Base-by-base conservation (phyloP, 2,888 invertebrate genomes). In the Platynereis dumerilii region DNA sequence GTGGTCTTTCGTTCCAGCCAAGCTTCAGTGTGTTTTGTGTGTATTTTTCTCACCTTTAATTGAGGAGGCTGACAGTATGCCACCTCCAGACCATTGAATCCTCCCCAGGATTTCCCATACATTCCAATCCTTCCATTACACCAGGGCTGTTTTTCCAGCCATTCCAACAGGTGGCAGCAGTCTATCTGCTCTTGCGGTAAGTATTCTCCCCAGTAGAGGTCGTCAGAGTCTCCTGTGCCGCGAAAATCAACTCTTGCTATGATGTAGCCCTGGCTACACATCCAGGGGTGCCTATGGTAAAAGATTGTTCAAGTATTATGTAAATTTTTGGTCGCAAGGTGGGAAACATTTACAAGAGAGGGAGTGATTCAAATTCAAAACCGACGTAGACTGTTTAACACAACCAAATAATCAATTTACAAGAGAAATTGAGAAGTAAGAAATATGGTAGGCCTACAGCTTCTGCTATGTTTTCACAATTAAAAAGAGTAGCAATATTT, bases 61-160 rank as follows among this genome's bases (percentile, higher is more conserved):
- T 28, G 64, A 42, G 44, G 24, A 1, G 72, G 72, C 39, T 67
- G 56, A 2, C 56, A 15, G 39, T 42, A 70, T 1, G 72, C 72
- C 54, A 69, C 67, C 62, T 73, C 72, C 17, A 73, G 58, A 20
- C 71, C 71, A 58, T 73, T 73, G 52, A 71, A 68, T 1, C 73
- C 73, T 29, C 71, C 71, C 73, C 73, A 73, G 42, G 68, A 68
- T 44, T 74, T 73, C 10, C 72, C 73, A 53, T 68, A 71, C 44
- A 61, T 61, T 3, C 61, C 61, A n/a, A 61, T 69, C 2, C 54
- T 63, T 22, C 71, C 72, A 28, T 64, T 69, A 20, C 63, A 67
- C 73, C 72, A 72, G 5, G 42, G 17, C 61, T 67, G 69, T 7
- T 58, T 56, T 15, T 28, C 45, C 2, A 74, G 44, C 74, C 72